A percentile compares a stretch with the other conserved stretches of the same genome.
phyloP scores from a whole-genome alignment of 2,888 invertebrate genomes.

The Nomada goodeniana region DNA sequence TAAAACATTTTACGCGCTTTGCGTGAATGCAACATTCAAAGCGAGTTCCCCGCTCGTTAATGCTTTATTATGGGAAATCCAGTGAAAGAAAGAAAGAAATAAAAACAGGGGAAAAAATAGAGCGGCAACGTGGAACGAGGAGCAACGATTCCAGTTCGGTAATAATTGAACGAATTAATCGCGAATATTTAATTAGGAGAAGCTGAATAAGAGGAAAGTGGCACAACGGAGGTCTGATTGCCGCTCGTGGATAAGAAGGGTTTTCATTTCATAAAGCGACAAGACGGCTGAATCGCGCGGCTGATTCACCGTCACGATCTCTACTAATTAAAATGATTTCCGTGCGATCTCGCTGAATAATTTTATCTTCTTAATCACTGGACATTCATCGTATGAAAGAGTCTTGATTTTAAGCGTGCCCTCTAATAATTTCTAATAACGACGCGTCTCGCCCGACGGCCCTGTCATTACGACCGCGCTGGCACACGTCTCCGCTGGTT shows the following conservation, averaged over 20 bases:
- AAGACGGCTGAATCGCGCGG: conserved; percentile 62
- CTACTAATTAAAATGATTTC: conserved; percentile 79
- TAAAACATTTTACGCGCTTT: conserved; percentile 19
- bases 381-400: conserved; percentile 83
- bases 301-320: conserved; percentile 66
- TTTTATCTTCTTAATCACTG: conserved; percentile 81
- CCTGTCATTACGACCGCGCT: conserved; percentile 54
- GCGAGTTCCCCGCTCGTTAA: conserved; percentile 26
- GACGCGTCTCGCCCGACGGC: conserved; percentile 70
- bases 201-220: conserved; percentile 35
- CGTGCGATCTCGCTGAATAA: conserved; percentile 74
- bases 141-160: conserved; percentile 24
- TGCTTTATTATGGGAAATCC: conserved; percentile 27
- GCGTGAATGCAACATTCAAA: conserved; percentile 25
- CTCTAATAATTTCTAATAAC: conserved; percentile 83
- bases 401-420: conserved; percentile 83
- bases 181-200: conserved; percentile 54
- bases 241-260: conserved; percentile 53
- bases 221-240: conserved; percentile 61
- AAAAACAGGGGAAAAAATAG: too few relatives aligned
- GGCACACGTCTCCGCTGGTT: conserved; percentile 75
- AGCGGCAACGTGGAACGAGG: background rate
- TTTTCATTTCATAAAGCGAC: conserved; percentile 61
- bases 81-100: background rate
- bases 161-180: conserved; percentile 57